Percentiles rank a stretch among this genome's conserved stretches.
These are phyloP conservation scores for Centruroides sculpturatus DNA, from an alignment of 1,140 invertebrate species.

Conservation along the genomic window DNA sequence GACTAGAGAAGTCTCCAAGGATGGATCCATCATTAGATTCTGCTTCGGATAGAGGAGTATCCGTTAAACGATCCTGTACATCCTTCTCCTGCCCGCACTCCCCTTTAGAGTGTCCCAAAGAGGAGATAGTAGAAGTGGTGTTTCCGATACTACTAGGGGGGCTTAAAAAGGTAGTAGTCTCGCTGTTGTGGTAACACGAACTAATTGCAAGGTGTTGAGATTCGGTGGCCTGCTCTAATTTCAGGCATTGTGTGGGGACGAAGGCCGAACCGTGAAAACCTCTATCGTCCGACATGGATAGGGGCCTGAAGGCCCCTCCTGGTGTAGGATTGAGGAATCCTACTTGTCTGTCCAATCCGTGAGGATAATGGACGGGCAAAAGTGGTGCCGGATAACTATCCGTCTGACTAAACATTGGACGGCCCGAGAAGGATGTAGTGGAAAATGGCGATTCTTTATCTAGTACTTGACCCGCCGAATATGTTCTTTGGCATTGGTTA, in stretches of 20 bases:
- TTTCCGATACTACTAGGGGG: too few species aligned
- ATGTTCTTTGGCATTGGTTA: slow-evolving; percentile 50
- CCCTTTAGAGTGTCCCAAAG: slow-evolving; percentile 37
- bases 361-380: slow-evolving; percentile 26
- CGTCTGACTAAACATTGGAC: slow-evolving; percentile 27
- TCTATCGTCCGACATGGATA: slow-evolving; percentile 4
- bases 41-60: slow-evolving; percentile 38
- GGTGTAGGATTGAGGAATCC: slow-evolving; percentile 33
- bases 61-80: slow-evolving; percentile 33
- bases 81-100: slow-evolving; percentile 22
- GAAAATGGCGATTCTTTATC: neutral
- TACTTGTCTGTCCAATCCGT: slow-evolving; percentile 37
- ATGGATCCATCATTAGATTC: slow-evolving; percentile 35
- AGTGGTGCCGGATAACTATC: slow-evolving; percentile 3
- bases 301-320: slow-evolving; percentile 34
- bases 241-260: slow-evolving; percentile 34
- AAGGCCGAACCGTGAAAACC: slow-evolving; percentile 21
- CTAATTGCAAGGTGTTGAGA: slow-evolving; percentile 27
- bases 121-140: slow-evolving; percentile 18
- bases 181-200: slow-evolving; percentile 27
- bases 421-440: slow-evolving; percentile 51
- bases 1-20: slow-evolving; percentile 37
- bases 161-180: neutral
- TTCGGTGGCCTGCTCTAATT: slow-evolving; percentile 28
- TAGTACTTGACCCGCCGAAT: neutral